Base-by-base conservation (phyloP, 30 jellyfish, hydroid and myxozoan species). In the Turritopsis rubra region DNA sequence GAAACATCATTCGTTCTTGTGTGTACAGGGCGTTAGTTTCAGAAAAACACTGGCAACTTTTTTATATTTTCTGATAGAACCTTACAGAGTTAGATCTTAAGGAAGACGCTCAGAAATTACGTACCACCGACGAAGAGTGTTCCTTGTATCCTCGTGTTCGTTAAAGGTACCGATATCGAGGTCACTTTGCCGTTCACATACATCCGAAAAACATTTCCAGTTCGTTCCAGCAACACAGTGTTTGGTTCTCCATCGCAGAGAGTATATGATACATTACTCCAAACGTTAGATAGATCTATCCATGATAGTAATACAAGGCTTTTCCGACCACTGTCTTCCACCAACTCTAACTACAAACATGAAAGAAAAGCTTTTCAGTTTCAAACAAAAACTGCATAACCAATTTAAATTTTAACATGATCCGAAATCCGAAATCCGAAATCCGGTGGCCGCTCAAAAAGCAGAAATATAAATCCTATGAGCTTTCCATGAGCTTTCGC, bases 101-200 rank as follows among this genome's bases (percentile, higher is more conserved):
- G n/a, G n/a, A n/a, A n/a, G n/a, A n/a, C n/a, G n/a, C n/a, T n/a
- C n/a, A n/a, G n/a, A n/a, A n/a, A n/a, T n/a, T n/a, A n/a, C n/a
- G n/a, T 74, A 74, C 82, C 82, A 16, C n/a, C 82, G 70, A 74
- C 60, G 21, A n/a, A 74, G 27, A 74, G 65, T 0, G 70, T n/a
- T 1, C 82, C 82, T 23, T 16, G 65, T 22, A 24, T 4, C n/a
- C 9, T 41, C 60, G 5, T 30, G 65, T 9, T 41, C 18, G 13
- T 1, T 13, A 74, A 16, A 28, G 65, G 53, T 23, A 13, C 24
- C 0, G 82, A 0, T 7, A 30, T 41, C 19, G 41, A 72, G 8
- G 13, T 23, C 82, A 74, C 9, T 1, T n/a, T 16, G 17, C 71
- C 70, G 65, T 74, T 41, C 28, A 74, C 82, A 24, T 20, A 74